Base-by-base conservation (phyloP, 1,140 invertebrate genomes). In the Lerema accius region DNA sequence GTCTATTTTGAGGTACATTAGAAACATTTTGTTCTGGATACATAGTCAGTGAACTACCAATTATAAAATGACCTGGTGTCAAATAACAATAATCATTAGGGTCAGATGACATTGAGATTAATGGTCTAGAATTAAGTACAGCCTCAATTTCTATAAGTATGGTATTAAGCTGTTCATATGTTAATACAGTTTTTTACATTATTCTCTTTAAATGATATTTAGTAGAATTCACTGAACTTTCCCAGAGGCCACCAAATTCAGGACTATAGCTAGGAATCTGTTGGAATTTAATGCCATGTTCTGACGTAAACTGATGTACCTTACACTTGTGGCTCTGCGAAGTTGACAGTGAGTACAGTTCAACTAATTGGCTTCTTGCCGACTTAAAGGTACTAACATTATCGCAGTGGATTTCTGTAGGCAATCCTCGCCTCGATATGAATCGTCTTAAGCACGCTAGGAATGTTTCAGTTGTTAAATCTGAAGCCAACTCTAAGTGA, bases 1-100 rank as follows among this genome's bases (percentile, higher is more conserved):
- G 32, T 28, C 16, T 23, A 58, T 58, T 65, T 1, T 10, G n/a
- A 10, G 40, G 26, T 9, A 16, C 43, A 9, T 66, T 26, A 40
- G 9, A 23, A 4, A 66, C 6, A 49, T 66, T 43, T 16, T 13
- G 3, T 50, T 65, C 46, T 35, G 49, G 64, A 9, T 61, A 48
- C 9, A 6, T 26, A 48, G 28, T 64, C 14, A 64, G 9, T 13
- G 42, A 6, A 10, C 10, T 19, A 0, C 45, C 32, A 6, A 32
- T 32, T 6, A 32, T 32, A 9, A 32, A 32, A 11, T 58, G 40
- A 6, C 53, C 53, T 3, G 40, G 53, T 4, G 53, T 43, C 0
- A 58, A 10, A 23, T 58, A 58, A 17, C 5, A 26, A 7, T 16
- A 28, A 26, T 58, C 53, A 42, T 26, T 28, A 3, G 14, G 1